phyloP scores from a whole-genome alignment of 2,888 invertebrate species.

The Drosophila emarginata region DNA sequence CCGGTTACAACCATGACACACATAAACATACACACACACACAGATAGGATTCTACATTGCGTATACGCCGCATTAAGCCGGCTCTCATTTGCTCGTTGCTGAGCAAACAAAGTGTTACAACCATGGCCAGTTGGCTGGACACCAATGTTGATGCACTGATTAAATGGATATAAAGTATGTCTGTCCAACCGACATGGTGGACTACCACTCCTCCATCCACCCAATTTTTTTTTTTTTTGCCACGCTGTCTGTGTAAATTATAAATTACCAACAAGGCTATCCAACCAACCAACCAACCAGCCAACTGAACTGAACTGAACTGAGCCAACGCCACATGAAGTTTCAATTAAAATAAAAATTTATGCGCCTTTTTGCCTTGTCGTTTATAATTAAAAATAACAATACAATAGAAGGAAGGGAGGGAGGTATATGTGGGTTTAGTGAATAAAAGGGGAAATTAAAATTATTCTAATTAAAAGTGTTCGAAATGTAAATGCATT shows the following conservation, averaged over 20 bases:
- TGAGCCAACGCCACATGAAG: conserved; percentile 57
- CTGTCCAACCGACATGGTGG: conserved; percentile 46
- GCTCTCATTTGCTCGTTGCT: conserved; percentile 1
- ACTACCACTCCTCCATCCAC: conserved; percentile 29
- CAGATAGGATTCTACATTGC: conserved; percentile 30
- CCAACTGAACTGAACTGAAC: conserved; percentile 2
- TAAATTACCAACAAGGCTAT: conserved; percentile 55
- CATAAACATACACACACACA: neutral
- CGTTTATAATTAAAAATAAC: conserved; percentile 56
- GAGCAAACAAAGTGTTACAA: conserved; percentile 39
- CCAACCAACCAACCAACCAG: conserved; percentile 5
- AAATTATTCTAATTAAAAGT: conserved; percentile 15
- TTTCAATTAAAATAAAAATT: conserved; percentile 77
- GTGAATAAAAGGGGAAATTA: neutral
- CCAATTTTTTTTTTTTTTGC: conserved; percentile 13
- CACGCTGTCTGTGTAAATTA: conserved; percentile 55
- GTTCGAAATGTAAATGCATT: conserved; percentile 3
- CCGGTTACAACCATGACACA: neutral
- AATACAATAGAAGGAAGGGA: conserved; percentile 33
- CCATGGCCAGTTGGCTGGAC: conserved; percentile 28
- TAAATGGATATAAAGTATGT: conserved; percentile 66
- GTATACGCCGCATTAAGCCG: conserved; percentile 41
- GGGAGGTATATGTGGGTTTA: neutral
- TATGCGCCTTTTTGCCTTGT: conserved; percentile 40
- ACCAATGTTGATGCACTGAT: conserved; percentile 56